phyloP scores from a whole-genome alignment of 2,113 vertebrate genomes.

The Morone saxatilis region DNA sequence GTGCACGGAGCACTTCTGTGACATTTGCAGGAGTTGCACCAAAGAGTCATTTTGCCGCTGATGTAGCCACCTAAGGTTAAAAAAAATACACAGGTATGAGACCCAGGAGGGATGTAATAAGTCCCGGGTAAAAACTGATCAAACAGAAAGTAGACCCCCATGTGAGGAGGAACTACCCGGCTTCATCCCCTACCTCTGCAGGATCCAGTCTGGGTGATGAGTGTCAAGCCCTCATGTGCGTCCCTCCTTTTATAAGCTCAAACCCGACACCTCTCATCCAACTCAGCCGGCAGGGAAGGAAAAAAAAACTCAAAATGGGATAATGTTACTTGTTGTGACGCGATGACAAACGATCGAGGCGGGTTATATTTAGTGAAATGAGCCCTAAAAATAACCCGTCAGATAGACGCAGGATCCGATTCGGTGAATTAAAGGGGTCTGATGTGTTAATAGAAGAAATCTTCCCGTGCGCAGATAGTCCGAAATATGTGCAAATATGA shows the following conservation, averaged over 20 bases:
- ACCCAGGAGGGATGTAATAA: neutral
- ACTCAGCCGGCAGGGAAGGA: constrained; percentile 32
- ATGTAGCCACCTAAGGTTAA: constrained; percentile 8
- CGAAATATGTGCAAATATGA: neutral
- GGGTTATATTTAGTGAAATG: constrained; percentile 80
- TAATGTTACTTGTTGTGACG: constrained; percentile 83
- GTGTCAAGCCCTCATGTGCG: constrained; percentile 46
- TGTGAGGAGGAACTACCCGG: neutral
- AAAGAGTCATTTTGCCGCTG: constrained; percentile 79
- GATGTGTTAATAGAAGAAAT: neutral
- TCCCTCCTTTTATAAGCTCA: constrained; percentile 83
- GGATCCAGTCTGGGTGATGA: constrained; percentile 51
- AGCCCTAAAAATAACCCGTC: constrained; percentile 83
- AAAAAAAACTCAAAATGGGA: constrained; percentile 35
- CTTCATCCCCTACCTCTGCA: constrained; percentile 48
- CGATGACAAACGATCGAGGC: constrained; percentile 68
- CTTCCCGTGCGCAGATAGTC: neutral
- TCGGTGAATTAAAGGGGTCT: neutral
- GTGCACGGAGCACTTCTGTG: constrained; percentile 63
- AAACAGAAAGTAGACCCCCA: neutral
- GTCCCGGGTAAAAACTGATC: neutral
- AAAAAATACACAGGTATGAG: neutral
- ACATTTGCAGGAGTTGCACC: constrained; percentile 83
- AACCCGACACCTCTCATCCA: constrained; percentile 71
- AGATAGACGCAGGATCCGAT: constrained; percentile 57